Evolutionary conservation across 1,140 invertebrate genomes (phyloP).

Genomic region (Drosophila ironensis): DNA sequence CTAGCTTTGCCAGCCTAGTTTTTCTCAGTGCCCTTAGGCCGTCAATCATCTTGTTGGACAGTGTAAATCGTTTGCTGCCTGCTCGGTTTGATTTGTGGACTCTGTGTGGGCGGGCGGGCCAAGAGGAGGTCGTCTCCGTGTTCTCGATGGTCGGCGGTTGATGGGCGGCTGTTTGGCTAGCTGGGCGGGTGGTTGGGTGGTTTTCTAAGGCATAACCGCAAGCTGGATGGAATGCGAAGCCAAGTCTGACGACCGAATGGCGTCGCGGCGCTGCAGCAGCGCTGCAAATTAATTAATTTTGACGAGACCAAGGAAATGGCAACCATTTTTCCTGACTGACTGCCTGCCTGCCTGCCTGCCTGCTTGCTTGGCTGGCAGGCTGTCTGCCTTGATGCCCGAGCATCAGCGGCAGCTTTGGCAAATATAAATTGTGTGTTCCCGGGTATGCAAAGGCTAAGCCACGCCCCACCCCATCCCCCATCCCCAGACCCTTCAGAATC

Average conservation of each 20-base stretch:
- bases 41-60: slow-evolving; percentile 35
- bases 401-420: slow-evolving; percentile 61
- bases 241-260: slow-evolving; percentile 23
- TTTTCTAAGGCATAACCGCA: slow-evolving; percentile 44
- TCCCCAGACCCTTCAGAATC: not conserved
- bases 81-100: slow-evolving; percentile 51
- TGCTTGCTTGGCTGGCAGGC: not conserved
- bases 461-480: not conserved
- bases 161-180: not conserved
- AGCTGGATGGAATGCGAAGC: slow-evolving; percentile 41
- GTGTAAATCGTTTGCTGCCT: slow-evolving; percentile 49
- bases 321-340: slow-evolving; percentile 67
- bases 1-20: not conserved
- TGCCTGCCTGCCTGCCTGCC: slow-evolving; percentile 3
- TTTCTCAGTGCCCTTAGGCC: slow-evolving; percentile 10
- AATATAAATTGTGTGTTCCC: slow-evolving; percentile 74
- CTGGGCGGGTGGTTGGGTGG: slow-evolving; percentile 1
- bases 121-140: too few species aligned
- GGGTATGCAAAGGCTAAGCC: slow-evolving; percentile 57
- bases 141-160: not conserved
- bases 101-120: slow-evolving; percentile 17
- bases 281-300: slow-evolving; percentile 78
- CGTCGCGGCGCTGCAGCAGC: slow-evolving; percentile 32
- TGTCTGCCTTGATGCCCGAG: slow-evolving; percentile 15
- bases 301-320: slow-evolving; percentile 69